These are phyloP conservation scores for Thermophis baileyi DNA, from an alignment of 2,113 vertebrate genomes.

Conservation along the genomic window DNA sequence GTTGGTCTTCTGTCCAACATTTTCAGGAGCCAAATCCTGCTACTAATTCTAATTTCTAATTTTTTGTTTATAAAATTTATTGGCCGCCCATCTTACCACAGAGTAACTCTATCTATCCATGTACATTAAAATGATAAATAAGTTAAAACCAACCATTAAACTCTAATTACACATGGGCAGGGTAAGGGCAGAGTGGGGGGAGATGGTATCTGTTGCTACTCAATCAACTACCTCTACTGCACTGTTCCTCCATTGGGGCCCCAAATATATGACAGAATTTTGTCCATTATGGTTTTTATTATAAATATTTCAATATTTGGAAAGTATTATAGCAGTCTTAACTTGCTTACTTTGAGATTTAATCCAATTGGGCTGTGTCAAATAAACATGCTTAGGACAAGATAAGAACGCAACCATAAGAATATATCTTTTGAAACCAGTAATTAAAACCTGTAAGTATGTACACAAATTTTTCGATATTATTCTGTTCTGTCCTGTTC, in stretches of 20 bases:
- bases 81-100: neutral
- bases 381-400: slow-evolving; percentile 27
- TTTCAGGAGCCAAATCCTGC: neutral
- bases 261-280: neutral
- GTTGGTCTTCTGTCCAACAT: neutral
- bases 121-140: neutral
- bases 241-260: too few species aligned
- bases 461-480: neutral
- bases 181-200: neutral
- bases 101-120: neutral
- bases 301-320: slow-evolving; percentile 24
- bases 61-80: neutral
- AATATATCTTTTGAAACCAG: neutral
- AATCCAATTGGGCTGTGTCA: neutral
- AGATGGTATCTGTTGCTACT: neutral
- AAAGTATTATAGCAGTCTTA: slow-evolving; percentile 1
- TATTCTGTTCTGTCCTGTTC: neutral
- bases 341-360: neutral
- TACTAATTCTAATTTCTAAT: neutral
- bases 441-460: neutral
- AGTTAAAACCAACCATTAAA: neutral
- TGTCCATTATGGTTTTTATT: neutral
- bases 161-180: neutral
- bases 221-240: neutral
- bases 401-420: neutral